Base-by-base conservation (phyloP, 2,113 vertebrate genomes). In the Pteruthius melanotis region DNA sequence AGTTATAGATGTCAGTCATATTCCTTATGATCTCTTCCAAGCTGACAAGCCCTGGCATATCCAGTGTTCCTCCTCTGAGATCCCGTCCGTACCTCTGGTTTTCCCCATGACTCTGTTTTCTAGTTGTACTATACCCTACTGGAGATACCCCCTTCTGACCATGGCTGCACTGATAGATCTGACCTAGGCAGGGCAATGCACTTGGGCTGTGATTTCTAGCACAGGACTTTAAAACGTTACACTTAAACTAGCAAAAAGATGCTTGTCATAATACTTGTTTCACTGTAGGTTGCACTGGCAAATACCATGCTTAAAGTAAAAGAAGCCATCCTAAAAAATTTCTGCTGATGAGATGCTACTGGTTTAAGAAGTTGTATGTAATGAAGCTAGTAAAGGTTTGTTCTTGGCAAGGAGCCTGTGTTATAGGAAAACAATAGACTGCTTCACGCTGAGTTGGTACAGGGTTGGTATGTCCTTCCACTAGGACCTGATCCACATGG, bases 111-210 rank as follows among this genome's bases (percentile, higher is more conserved):
- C 9, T 53, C 33, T 47, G 20, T 59, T 59, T 69, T 39, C 28
- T 79, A 15, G 6, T 39, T 63, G 39, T 78, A 30, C 11, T 37
- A 0, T 56, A 8, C n/a, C 33, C 35, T 30, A 4, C 28, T 9
- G 66, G 30, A 8, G 14, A 23, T 40, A 37, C 2, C 7, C 7
- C 0, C 66, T 64, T 79, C 2, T 6, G 35, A 26, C 13, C 40
- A 30, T 0, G 1, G 4, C 60, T 69, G 31, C 1, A 1, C 28
- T 33, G 22, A 5, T n/a, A 45, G 12, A 12, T 61, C 68, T 83
- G 50, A 40, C 30, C 30, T 39, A 45, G 37, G 61, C 26, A 60
- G 56, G 40, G 26, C 72, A 49, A 27, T 22, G 23, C 15, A 30
- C 24, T 40, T 64, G 45, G 39, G 66, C 44, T 39, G 28, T 54